Conservation (phyloP, 2,888 invertebrate genomes). For the Acheta domesticus region DNA sequence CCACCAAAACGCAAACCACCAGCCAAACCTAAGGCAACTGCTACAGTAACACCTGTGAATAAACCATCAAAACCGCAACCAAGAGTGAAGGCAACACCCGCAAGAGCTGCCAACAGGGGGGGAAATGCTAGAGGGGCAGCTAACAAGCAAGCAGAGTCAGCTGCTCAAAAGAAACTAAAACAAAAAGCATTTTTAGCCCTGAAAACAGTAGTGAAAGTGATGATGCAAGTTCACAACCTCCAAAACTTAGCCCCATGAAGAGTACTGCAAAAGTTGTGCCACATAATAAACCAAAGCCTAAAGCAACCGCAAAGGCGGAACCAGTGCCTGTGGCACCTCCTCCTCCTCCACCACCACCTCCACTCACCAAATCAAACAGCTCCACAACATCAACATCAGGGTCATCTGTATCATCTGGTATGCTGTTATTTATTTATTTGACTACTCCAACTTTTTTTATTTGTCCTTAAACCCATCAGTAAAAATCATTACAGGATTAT, state of each 20-base stretch:
- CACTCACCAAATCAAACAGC: slow-evolving; percentile 38
- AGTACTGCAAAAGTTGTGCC: slow-evolving; percentile 40
- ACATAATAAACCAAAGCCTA: slow-evolving; percentile 43
- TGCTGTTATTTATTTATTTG: neutral
- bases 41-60: slow-evolving; percentile 55
- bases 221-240: slow-evolving; percentile 44
- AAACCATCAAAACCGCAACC: slow-evolving; percentile 51
- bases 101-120: slow-evolving; percentile 39
- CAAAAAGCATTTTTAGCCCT: slow-evolving; percentile 79
- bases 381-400: slow-evolving; percentile 41
- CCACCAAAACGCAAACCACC: slow-evolving; percentile 54
- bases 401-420: slow-evolving; percentile 40
- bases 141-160: slow-evolving; percentile 39
- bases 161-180: slow-evolving; percentile 51
- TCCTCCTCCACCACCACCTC: slow-evolving; percentile 26
- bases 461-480: too few relatives aligned
- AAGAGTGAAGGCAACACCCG: slow-evolving; percentile 41
- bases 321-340: slow-evolving; percentile 27
- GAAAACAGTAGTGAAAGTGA: slow-evolving; percentile 70
- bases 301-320: slow-evolving; percentile 29
- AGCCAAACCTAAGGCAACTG: slow-evolving; percentile 61
- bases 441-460: too few relatives aligned
- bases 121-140: slow-evolving; percentile 37
- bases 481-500: too few relatives aligned
- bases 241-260: slow-evolving; percentile 49